These are phyloP conservation scores for Trichopria drosophilae DNA, from an alignment of 2,888 invertebrate species.

Conservation along the genomic window DNA sequence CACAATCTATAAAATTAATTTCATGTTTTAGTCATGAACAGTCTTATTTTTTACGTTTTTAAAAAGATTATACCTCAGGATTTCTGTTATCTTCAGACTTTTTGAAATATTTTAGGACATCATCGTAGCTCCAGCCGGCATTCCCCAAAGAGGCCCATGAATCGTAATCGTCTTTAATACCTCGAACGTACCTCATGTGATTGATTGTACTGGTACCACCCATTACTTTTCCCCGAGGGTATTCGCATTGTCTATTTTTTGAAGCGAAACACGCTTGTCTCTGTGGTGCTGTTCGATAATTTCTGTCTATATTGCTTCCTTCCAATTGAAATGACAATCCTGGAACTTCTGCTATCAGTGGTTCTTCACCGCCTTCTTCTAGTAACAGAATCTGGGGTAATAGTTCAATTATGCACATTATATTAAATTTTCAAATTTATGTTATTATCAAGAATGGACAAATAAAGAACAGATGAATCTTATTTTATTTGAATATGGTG, in stretches of 20 bases:
- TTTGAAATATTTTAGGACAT: slow-evolving; percentile 60
- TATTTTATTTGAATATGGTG: no score
- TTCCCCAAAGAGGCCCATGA: slow-evolving; percentile 50
- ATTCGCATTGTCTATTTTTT: slow-evolving; percentile 72
- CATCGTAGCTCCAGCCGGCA: slow-evolving; percentile 54
- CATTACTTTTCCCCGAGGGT: slow-evolving; percentile 61
- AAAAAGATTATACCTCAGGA: slow-evolving; percentile 41
- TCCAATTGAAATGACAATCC: slow-evolving; percentile 62
- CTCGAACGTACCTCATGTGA: slow-evolving; percentile 15
- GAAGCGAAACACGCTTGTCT: slow-evolving; percentile 1
- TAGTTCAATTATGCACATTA: no score
- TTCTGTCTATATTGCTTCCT: not conserved
- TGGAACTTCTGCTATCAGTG: slow-evolving; percentile 67
- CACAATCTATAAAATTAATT: slow-evolving; percentile 34
- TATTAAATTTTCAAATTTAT: no score
- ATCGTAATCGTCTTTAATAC: slow-evolving; percentile 21
- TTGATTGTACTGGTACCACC: slow-evolving; percentile 20
- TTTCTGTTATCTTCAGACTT: slow-evolving; percentile 35
- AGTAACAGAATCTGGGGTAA: slow-evolving; percentile 67
- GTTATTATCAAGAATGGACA: no score
- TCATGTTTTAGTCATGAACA: slow-evolving; percentile 42
- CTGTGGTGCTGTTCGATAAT: slow-evolving; percentile 9
- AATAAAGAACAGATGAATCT: no score
- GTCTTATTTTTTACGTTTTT: not conserved
- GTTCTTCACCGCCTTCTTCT: slow-evolving; percentile 69